These are phyloP conservation scores for Ctenopoma multispine DNA, from an alignment of 2,797 vertebrate species.

Conservation along the genomic window DNA sequence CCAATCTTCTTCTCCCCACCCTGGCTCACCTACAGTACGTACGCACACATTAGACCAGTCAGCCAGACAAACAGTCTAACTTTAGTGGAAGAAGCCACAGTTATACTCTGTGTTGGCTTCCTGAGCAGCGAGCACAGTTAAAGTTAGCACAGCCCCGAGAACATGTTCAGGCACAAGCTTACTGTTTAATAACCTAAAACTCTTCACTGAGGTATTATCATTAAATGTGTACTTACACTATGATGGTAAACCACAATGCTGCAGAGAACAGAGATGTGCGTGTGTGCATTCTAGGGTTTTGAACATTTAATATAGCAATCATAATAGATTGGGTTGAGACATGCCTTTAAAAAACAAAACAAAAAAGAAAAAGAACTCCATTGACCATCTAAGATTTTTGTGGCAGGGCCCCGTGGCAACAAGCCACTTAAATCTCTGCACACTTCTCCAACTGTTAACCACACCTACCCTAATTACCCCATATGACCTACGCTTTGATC, in stretches of 20 bases:
- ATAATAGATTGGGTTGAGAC: conserved; percentile 35
- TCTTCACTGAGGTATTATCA: conserved; percentile 47
- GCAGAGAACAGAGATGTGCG: conserved; percentile 23
- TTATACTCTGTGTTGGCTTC: conserved; percentile 52
- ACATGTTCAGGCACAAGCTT: conserved; percentile 63
- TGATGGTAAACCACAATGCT: conserved; percentile 35
- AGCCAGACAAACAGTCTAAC: conserved; percentile 58
- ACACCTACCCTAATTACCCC: conserved; percentile 65
- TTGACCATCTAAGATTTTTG: conserved; percentile 53
- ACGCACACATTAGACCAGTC: conserved; percentile 29
- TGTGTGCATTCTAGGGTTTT: conserved; percentile 29
- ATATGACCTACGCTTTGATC: conserved; percentile 53
- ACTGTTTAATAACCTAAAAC: conserved; percentile 57
- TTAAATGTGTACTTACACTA: conserved; percentile 48
- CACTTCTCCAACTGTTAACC: conserved; percentile 61
- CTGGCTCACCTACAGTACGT: conserved; percentile 48
- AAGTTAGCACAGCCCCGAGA: conserved; percentile 31
- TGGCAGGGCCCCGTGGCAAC: conserved; percentile 60
- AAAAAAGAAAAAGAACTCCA: conserved; percentile 38
- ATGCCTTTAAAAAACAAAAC: conserved; percentile 44
- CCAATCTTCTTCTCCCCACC: conserved; percentile 52
- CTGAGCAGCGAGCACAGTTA: conserved; percentile 41
- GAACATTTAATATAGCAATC: conserved; percentile 37
- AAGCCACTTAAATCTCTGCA: conserved; percentile 62
- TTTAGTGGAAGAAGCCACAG: conserved; percentile 61